phyloP scores from a whole-genome alignment of 2,888 invertebrate genomes.

The Torymus aiolomorphi region DNA sequence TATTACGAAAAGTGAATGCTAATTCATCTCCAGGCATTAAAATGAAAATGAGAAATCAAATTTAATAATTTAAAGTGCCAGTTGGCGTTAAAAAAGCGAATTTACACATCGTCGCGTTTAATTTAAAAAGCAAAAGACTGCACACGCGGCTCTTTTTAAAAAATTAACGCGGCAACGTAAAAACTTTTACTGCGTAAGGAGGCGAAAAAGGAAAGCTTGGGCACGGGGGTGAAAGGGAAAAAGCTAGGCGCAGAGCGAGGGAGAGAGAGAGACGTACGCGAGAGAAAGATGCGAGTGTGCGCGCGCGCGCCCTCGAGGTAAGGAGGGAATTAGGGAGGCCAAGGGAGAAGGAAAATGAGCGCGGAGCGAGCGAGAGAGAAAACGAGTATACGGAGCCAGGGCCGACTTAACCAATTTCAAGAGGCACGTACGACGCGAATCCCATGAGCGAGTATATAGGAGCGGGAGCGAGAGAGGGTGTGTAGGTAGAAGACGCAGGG shows the following conservation, averaged over 20 bases:
- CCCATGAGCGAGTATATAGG: slow-evolving; percentile 51
- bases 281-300: slow-evolving; percentile 13
- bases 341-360: slow-evolving; percentile 54
- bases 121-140: slow-evolving; percentile 11
- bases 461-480: slow-evolving; percentile 8
- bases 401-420: slow-evolving; percentile 69
- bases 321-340: slow-evolving; percentile 55
- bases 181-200: slow-evolving; percentile 43
- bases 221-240: neutral
- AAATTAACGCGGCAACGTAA: slow-evolving; percentile 48
- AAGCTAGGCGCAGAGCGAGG: neutral
- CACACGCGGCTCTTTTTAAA: slow-evolving; percentile 26
- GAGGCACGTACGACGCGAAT: slow-evolving; percentile 64
- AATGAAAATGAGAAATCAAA: too few relatives aligned
- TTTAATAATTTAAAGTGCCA: too few relatives aligned
- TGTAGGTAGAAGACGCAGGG: too few relatives aligned
- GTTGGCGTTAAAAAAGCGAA: too few relatives aligned
- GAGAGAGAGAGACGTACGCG: neutral
- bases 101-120: neutral
- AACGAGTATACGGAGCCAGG: slow-evolving; percentile 59
- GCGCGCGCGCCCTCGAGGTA: slow-evolving; percentile 48
- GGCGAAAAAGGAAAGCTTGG: neutral
- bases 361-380: slow-evolving; percentile 52
- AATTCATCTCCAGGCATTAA: too few relatives aligned
- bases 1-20: too few relatives aligned